These are phyloP conservation scores for Pteria penguin DNA, from an alignment of 2,888 invertebrate genomes.

Conservation along the genomic window DNA sequence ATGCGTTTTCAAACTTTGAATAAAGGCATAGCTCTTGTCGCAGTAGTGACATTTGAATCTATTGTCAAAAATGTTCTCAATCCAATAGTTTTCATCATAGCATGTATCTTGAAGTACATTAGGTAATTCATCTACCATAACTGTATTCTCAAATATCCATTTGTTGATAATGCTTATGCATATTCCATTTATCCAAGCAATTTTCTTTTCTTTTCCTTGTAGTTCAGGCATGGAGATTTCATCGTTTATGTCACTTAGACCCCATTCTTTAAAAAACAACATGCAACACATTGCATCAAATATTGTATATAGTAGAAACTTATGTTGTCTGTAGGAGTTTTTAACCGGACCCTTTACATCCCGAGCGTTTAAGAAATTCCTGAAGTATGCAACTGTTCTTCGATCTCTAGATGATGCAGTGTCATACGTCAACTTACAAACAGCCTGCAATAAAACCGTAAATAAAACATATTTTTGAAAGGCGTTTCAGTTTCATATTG, in stretches of 20 bases:
- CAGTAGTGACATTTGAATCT: conserved; percentile 40
- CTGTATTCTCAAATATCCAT: background rate
- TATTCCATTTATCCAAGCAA: conserved; percentile 9
- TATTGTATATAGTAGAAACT: conserved; percentile 1
- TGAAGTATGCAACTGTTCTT: conserved; percentile 16
- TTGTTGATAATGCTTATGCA: background rate
- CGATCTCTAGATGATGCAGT: background rate
- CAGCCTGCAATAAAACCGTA: conserved; percentile 6
- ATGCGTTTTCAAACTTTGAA: conserved; percentile 19
- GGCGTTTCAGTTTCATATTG: no score
- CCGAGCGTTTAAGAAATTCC: conserved; percentile 7
- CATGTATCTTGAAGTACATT: conserved; percentile 1
- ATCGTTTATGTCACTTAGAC: no score
- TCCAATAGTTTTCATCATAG: conserved; percentile 30
- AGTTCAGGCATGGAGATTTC: no score
- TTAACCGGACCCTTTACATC: conserved; percentile 22
- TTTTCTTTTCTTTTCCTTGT: background rate
- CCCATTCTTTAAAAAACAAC: conserved; percentile 10
- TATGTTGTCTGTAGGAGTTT: conserved; percentile 12
- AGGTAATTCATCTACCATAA: background rate
- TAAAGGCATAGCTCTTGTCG: conserved; percentile 34
- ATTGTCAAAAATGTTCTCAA: conserved; percentile 31
- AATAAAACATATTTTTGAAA: no score
- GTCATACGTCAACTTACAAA: conserved; percentile 15
- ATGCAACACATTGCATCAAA: conserved; percentile 14